Percentiles rank a stretch among this genome's conserved stretches.
These are phyloP conservation scores for Zoanthus sociatus DNA, from an alignment of 92 coral and sea anemone species.

Conservation along the genomic window DNA sequence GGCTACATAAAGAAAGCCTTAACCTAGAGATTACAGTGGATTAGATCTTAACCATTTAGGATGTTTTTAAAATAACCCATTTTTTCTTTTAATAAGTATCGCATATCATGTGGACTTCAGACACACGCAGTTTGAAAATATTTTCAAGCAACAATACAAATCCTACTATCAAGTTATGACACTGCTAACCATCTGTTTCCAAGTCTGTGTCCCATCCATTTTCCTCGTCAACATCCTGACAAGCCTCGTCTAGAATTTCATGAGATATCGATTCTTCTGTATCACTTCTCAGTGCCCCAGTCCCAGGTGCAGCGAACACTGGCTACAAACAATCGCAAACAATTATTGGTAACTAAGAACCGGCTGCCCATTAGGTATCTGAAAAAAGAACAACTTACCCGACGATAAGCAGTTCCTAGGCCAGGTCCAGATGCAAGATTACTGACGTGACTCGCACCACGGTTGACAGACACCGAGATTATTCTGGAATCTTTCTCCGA, in stretches of 20 bases:
- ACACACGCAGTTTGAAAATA: background rate
- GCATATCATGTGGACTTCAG: no score
- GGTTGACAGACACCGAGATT: conserved; percentile 74
- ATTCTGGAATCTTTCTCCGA: conserved; percentile 89
- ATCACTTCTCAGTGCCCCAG: conserved; percentile 83
- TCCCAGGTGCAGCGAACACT: conserved; percentile 75
- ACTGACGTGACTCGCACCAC: conserved; percentile 60
- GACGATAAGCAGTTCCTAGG: conserved; percentile 51
- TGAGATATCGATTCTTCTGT: conserved; percentile 72
- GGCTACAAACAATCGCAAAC: conserved; percentile 56
- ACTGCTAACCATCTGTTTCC: conserved; percentile 86
- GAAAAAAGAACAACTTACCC: conserved; percentile 54
- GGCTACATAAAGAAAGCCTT: no score
- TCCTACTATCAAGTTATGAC: background rate
- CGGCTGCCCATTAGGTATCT: background rate
- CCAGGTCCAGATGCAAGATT: conserved; percentile 69
- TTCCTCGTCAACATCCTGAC: conserved; percentile 71
- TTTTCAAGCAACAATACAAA: background rate
- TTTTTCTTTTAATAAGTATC: no score
- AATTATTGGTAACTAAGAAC: background rate
- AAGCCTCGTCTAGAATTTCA: conserved; percentile 66
- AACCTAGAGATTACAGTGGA: no score
- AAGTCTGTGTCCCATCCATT: conserved; percentile 96
- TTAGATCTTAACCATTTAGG: no score
- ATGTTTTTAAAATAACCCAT: no score